phyloP scores from a whole-genome alignment of 2,113 vertebrate species.

The Centropus bengalensis region DNA sequence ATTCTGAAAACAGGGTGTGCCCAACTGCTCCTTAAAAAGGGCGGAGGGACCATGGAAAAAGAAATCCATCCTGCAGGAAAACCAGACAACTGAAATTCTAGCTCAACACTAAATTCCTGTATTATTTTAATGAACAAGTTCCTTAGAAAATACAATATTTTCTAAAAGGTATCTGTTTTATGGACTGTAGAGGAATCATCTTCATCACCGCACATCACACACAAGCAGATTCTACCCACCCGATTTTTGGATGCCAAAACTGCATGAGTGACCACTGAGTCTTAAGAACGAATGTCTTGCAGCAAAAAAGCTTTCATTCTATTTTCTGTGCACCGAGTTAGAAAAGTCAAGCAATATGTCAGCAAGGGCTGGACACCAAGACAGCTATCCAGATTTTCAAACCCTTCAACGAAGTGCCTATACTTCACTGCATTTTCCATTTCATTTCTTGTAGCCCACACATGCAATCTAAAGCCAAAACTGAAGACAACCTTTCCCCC shows the following conservation, averaged over 20 bases:
- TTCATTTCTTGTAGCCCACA: neutral
- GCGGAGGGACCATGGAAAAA: accelerated
- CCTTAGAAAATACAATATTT: neutral
- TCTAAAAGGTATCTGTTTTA: neutral
- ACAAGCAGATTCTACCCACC: neutral
- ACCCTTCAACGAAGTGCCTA: neutral
- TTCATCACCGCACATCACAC: accelerated
- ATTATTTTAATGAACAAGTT: neutral
- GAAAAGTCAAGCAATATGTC: neutral
- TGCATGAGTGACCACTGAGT: neutral
- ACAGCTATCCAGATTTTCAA: neutral
- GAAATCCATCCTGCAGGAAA: neutral
- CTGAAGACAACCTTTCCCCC: neutral
- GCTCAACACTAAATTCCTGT: neutral
- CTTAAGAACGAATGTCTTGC: neutral
- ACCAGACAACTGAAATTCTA: neutral
- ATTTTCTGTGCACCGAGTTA: neutral
- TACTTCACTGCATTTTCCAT: neutral
- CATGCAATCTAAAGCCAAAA: neutral
- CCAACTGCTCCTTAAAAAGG: neutral
- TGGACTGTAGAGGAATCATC: neutral
- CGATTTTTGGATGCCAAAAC: neutral
- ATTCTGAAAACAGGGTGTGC: neutral
- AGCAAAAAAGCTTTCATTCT: neutral
- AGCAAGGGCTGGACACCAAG: neutral